phyloP scores from a whole-genome alignment of 1,140 invertebrate species.

The Leptinotarsa defecta region DNA sequence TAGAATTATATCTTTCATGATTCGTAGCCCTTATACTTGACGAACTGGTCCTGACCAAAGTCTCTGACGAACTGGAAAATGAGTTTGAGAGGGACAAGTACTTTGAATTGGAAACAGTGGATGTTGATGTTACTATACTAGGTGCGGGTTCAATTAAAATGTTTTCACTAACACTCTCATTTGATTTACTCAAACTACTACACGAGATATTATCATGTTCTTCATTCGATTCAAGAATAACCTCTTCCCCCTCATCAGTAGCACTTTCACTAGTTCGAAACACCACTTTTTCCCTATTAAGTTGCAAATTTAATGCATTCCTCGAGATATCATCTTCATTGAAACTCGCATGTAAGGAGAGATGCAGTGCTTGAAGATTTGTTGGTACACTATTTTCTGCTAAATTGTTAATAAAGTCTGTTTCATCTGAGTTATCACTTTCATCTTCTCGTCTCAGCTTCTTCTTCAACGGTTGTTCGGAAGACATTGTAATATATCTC shows the following conservation, averaged over 20 bases:
- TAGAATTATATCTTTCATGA: conserved; percentile 15
- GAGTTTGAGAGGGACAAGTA: background rate
- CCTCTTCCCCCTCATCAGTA: conserved; percentile 33
- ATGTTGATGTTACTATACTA: conserved; percentile 35
- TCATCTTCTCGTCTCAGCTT: conserved; percentile 68
- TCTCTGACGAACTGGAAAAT: conserved; percentile 17
- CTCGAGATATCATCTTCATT: conserved; percentile 50
- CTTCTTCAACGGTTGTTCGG: conserved; percentile 77
- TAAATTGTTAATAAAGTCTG: conserved; percentile 53
- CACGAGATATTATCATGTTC: background rate
- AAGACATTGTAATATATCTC: conserved; percentile 59
- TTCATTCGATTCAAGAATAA: background rate
- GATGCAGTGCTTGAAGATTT: conserved; percentile 48
- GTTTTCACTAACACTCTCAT: conserved; percentile 36
- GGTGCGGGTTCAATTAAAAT: conserved; percentile 47
- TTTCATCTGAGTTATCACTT: conserved; percentile 62
- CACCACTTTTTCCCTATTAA: conserved; percentile 39
- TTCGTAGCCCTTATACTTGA: conserved; percentile 1
- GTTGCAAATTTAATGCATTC: conserved; percentile 43
- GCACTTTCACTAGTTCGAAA: conserved; percentile 47
- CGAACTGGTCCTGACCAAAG: conserved; percentile 2
- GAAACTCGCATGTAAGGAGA: conserved; percentile 47
- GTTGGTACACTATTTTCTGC: conserved; percentile 44
- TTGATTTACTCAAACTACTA: conserved; percentile 8
- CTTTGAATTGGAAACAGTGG: background rate